Base-by-base conservation (phyloP, 2,113 vertebrate genomes). In the Sylvia atricapilla region DNA sequence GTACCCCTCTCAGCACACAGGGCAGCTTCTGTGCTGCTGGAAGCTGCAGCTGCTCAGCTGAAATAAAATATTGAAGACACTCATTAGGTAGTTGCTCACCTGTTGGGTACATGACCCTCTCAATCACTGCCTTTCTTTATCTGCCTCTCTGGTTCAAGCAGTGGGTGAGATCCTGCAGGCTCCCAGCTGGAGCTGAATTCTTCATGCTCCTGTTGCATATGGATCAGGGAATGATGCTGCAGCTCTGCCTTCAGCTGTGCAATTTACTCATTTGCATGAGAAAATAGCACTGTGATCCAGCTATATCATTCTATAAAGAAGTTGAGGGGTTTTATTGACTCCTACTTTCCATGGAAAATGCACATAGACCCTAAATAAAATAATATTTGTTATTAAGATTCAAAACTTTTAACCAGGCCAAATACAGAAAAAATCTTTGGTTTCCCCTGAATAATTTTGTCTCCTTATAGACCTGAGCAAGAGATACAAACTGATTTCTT, bases 71-170 rank as follows among this genome's bases (percentile, higher is more conserved):
- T 84, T 93, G 78, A 84, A 84, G 60, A 21, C 7, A 8, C 37
- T 92, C 80, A 56, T 91, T 56, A 53, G 56, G 74, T 75, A 44
- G 50, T 73, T 92, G 73, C 81, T 92, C 91, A 82, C 84, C 94
- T 87, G 84, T 75, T 49, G 87, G 80, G 87, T 81, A 3, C 53
- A 13, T 35, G 89, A 79, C 77, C 89, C 93, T 89, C 87, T 94
- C 93, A 78, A 24, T 94, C 87, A 68, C 66, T 82, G 81, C 80
- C 69, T 84, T 30, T 35, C 68, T 77, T 52, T 37, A 46, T 67
- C 64, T 81, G 33, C 79, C 64, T n/a, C 63, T 67, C 52, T 39
- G 31, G n/a, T 60, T 79, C 66, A 43, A 84, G 41, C 76, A 59
- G 69, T 2, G 4, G 64, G 43, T 63, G 89, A 64, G 76, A 89